A percentile compares a stretch with the other conserved stretches of the same genome.
These are phyloP conservation scores for Amphibalanus amphitrite DNA, from an alignment of 1,140 invertebrate species.

Conservation along the genomic window DNA sequence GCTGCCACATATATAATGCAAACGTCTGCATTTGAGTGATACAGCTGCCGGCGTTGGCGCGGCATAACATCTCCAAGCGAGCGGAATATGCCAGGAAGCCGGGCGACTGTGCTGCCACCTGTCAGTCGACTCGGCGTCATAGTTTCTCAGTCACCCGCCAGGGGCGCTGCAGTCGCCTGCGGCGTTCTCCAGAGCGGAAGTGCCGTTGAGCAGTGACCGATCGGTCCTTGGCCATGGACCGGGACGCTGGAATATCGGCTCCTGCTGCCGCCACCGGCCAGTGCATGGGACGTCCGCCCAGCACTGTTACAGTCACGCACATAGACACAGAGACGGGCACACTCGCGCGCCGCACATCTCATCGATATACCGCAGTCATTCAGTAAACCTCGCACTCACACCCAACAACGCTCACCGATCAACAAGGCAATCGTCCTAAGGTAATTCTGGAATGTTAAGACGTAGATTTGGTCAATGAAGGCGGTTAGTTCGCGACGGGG, in stretches of 20 bases:
- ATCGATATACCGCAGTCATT: neutral
- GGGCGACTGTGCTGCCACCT: neutral
- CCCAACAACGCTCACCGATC: neutral
- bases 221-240: too few relatives aligned
- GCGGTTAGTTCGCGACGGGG: neutral
- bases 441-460: conserved; percentile 1
- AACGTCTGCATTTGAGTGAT: neutral
- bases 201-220: too few relatives aligned
- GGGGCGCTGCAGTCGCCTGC: neutral
- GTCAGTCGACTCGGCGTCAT: neutral
- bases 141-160: neutral
- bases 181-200: too few relatives aligned
- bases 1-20: neutral
- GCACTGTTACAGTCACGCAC: too few relatives aligned
- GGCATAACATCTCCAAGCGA: neutral
- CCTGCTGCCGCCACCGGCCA: too few relatives aligned
- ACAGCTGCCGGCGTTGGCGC: neutral
- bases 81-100: neutral
- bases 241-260: too few relatives aligned
- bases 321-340: too few relatives aligned
- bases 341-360: too few relatives aligned
- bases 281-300: too few relatives aligned
- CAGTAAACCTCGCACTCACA: neutral
- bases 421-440: neutral
- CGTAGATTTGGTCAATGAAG: neutral